Evolutionary conservation across 2,888 invertebrate genomes (phyloP).

Genomic region (Eudasyphora cyanicolor): DNA sequence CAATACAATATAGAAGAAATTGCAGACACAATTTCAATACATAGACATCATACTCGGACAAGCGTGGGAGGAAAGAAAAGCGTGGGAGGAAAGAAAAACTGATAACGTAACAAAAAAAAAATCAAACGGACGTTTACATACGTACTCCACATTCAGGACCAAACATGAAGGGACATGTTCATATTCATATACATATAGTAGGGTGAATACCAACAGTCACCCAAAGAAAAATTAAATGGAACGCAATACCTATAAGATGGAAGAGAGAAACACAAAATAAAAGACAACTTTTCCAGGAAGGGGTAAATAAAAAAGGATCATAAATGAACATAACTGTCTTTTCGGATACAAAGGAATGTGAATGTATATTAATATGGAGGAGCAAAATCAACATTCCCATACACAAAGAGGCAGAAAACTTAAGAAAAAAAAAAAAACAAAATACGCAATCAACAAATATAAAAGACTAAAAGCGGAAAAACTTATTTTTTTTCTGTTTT

Average conservation of each 20-base stretch:
- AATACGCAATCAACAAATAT: not conserved
- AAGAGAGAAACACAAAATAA: not conserved
- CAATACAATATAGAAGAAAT: not conserved
- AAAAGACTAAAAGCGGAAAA: not conserved
- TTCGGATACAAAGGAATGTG: conserved; percentile 26
- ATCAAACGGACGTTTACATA: not conserved
- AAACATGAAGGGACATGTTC: not conserved
- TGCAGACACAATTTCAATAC: not conserved
- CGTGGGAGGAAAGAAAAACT: not conserved
- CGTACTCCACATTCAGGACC: not conserved
- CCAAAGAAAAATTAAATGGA: conserved; percentile 39
- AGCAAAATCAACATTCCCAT: conserved; percentile 22
- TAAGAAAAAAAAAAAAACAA: not conserved
- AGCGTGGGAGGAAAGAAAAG: not conserved
- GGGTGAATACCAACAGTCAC: not conserved
- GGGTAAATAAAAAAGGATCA: conserved; percentile 27
- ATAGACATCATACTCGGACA: not conserved
- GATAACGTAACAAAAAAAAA: not conserved
- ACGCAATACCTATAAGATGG: conserved; percentile 27
- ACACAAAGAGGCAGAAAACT: not conserved
- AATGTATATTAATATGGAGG: conserved; percentile 40
- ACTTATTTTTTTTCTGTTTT: no score
- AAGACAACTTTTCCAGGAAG: not conserved
- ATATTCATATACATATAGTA: not conserved
- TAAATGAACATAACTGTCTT: conserved; percentile 45